Conservation (phyloP, 2,113 vertebrate genomes). For the Otus sunia region DNA sequence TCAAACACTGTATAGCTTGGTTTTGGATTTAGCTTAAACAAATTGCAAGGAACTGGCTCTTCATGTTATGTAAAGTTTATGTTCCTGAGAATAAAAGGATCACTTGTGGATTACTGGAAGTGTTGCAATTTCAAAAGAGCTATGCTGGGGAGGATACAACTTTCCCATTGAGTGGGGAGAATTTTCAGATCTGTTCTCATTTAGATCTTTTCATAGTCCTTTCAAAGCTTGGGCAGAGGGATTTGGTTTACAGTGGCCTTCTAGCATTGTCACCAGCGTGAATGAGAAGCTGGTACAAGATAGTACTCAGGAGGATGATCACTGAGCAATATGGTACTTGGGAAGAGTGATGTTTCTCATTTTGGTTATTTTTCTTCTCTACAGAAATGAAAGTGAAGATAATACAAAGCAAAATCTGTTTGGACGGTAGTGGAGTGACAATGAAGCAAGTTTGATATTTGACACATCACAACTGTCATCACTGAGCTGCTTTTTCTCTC, state of each 20-base stretch:
- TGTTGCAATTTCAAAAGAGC: background rate
- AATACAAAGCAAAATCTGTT: background rate
- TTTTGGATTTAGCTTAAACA: constrained; percentile 22
- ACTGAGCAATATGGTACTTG: rapidly evolving
- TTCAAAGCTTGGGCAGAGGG: background rate
- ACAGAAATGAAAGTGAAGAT: background rate
- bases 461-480: background rate
- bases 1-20: background rate
- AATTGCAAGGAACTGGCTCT: background rate
- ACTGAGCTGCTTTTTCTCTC: background rate
- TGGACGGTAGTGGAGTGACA: background rate
- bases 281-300: background rate
- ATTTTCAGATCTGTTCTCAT: background rate
- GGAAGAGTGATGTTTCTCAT: background rate
- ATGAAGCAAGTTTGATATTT: background rate
- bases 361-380: background rate
- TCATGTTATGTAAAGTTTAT: background rate
- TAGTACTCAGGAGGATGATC: background rate
- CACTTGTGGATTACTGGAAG: constrained; percentile 5
- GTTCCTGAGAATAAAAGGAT: constrained; percentile 18
- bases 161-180: background rate
- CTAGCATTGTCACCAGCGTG: background rate
- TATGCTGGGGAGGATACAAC: background rate
- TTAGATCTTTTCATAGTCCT: background rate
- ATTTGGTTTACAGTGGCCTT: background rate